Evolutionary conservation across 2,888 invertebrate genomes (phyloP), one percentile per base, ranked within the genome.

Genomic region (Metacarcinus magister): DNA sequence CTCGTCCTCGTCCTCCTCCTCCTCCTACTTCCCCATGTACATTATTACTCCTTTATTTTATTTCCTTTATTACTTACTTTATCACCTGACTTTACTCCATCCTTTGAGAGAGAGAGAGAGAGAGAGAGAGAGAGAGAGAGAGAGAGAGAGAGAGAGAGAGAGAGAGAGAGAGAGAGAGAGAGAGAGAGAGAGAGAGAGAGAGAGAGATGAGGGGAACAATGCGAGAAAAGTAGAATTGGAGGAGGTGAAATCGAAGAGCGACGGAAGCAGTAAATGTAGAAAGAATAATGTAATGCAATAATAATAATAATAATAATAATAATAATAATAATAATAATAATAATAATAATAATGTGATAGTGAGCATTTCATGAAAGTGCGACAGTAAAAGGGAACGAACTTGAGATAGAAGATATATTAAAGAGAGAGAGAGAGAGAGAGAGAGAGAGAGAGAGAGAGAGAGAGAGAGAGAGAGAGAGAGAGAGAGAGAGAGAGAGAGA

Each of bases 181-280:
- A 82, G 82, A 82, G 82, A 82, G 82, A 82, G 82, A 82, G 82
- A 82, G 82, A 82, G 82, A 82, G 82, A 82, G 82, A 82, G 82
- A 82, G 82, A 82, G 82, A 82, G 48, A 7, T 4, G 10, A 48
- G 48, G 10, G 10, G 10, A 48, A 10, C 48, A 48, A 48, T 48
- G 48, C n/a, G n/a, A n/a, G n/a, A n/a, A 48, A 48, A 48, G 10
- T 48, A 7, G 4, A 48, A 48, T 13, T 13, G 13, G 16, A 54
- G 0, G 16, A 54, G 1, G 8, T 0, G 0, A 10, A 10, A 2
- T 13, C 1, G 13, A 54, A 54, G 1, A 54, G 16, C 3, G 1
- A 54, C 10, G 8, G 16, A 2, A 10, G 16, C 46, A 46, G 8
- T 7, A 54, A 54, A 1, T 0, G 1, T 7, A 54, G 1, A 0